Base-by-base conservation (phyloP, 2,888 invertebrate genomes). In the Salticus scenicus region DNA sequence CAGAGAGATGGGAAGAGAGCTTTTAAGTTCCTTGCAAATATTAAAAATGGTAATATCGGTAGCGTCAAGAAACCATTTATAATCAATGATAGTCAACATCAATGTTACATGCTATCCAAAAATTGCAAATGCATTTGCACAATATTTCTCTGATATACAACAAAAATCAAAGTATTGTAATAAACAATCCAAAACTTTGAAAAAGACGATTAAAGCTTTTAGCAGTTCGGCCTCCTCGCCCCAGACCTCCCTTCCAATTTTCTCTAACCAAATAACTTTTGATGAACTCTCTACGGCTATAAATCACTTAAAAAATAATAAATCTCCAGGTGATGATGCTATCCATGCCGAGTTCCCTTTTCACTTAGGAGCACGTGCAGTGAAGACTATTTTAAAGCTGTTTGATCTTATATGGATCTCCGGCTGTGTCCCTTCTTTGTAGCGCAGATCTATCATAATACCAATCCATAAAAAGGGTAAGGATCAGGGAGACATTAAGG, bases 41-140 rank as follows among this genome's bases (percentile, higher is more conserved):
- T 70, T 70, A 70, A 70, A 70, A 70, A 41, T 64, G 51, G 64
- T 14, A 64, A 64, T 64, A 64, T 14, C 28, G 64, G 64, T 64
- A 64, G 24, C 14, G 64, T 27, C 14, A 64, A 28, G 64, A 64
- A 64, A 64, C 64, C 64, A 64, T 64, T 64, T 64, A 28, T 64
- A 27, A 27, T 28, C 64, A 64, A 64, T 28, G 28, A 14, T 28
- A 64, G 64, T 12, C n/a, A n/a, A n/a, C n/a, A n/a, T n/a, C n/a
- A 64, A 5, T 64, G 5, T 20, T 64, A 64, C 64, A 27, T 64
- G 24, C 1, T 64, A 64, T 64, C 14, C 24, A 14, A 51, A 51
- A 51, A 51, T 51, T 51, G 20, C 51, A 51, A 51, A 51, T 10
- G 51, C 51, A 51, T 51, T 51, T 51, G 51, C 17, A n/a, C 51